Evolutionary conservation across 1,140 invertebrate genomes (phyloP).

Genomic region (Caligus rogercresseyi): DNA sequence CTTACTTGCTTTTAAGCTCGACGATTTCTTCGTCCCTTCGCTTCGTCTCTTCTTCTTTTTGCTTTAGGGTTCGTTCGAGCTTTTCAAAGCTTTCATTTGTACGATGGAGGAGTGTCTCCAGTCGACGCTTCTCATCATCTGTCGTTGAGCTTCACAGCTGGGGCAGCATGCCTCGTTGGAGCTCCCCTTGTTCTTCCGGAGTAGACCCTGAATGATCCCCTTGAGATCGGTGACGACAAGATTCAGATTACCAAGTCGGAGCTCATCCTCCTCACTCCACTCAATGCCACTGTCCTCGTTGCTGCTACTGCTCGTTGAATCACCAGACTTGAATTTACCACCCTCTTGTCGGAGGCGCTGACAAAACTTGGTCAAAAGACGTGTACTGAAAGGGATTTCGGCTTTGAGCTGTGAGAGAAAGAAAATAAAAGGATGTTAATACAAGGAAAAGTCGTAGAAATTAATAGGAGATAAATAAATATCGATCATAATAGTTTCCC

Average conservation of each 20-base stretch:
- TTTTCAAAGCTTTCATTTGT: slow-evolving; percentile 43
- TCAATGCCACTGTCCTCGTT: slow-evolving; percentile 22
- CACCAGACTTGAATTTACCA: neutral
- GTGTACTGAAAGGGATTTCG: slow-evolving; percentile 4
- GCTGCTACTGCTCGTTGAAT: neutral
- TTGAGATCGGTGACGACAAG: slow-evolving; percentile 31
- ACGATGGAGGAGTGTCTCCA: slow-evolving; percentile 35
- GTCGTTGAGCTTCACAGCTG: slow-evolving; percentile 38
- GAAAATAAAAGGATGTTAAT: too few relatives aligned
- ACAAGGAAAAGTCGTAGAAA: too few relatives aligned
- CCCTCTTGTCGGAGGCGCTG: neutral
- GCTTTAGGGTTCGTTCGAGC: slow-evolving; percentile 47
- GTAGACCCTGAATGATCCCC: slow-evolving; percentile 28
- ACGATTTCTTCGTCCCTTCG: slow-evolving; percentile 55
- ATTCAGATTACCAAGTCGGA: slow-evolving; percentile 30
- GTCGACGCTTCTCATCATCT: slow-evolving; percentile 37
- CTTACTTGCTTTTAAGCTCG: slow-evolving; percentile 58
- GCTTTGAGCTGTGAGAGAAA: slow-evolving; percentile 16
- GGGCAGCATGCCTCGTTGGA: slow-evolving; percentile 41
- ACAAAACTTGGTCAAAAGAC: neutral
- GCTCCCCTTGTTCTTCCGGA: slow-evolving; percentile 21
- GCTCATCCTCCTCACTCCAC: neutral
- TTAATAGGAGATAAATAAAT: too few relatives aligned
- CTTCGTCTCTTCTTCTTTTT: slow-evolving; percentile 57
- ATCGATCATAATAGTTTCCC: too few relatives aligned